Conservation (phyloP, 2,113 vertebrate genomes). For the Ranitomeya imitator region DNA sequence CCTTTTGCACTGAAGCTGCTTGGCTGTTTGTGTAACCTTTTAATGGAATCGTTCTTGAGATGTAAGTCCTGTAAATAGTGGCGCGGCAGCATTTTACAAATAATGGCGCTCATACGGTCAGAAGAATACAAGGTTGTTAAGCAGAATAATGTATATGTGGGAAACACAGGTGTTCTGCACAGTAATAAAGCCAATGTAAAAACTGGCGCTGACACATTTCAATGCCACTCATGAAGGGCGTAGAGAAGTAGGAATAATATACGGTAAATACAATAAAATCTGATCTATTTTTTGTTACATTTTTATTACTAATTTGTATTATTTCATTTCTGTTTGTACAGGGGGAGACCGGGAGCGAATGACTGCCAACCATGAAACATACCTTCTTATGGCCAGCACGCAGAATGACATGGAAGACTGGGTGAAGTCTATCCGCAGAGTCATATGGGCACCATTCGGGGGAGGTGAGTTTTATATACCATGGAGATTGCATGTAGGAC, state of each 20-base stretch:
- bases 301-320: background rate
- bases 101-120: background rate
- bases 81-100: background rate
- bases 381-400: conserved; percentile 98
- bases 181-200: background rate
- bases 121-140: background rate
- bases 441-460: conserved; percentile 98
- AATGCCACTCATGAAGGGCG: background rate
- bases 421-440: conserved; percentile 95
- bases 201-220: background rate
- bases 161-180: background rate
- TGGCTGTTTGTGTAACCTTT: conserved; percentile 18
- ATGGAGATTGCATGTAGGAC: background rate
- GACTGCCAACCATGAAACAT: conserved; percentile 98
- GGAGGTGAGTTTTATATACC: conserved; percentile 82
- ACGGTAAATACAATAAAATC: background rate
- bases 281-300: background rate
- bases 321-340: conserved; percentile 64
- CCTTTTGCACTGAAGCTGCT: background rate
- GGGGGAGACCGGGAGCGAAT: conserved; percentile 95
- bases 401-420: conserved; percentile 99
- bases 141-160: background rate
- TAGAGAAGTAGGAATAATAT: background rate
- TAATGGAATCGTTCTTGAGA: conserved; percentile 16
- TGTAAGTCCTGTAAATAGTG: background rate